Evolutionary conservation across 2,113 vertebrate species (phyloP).

Genomic region (Silurus meridionalis): DNA sequence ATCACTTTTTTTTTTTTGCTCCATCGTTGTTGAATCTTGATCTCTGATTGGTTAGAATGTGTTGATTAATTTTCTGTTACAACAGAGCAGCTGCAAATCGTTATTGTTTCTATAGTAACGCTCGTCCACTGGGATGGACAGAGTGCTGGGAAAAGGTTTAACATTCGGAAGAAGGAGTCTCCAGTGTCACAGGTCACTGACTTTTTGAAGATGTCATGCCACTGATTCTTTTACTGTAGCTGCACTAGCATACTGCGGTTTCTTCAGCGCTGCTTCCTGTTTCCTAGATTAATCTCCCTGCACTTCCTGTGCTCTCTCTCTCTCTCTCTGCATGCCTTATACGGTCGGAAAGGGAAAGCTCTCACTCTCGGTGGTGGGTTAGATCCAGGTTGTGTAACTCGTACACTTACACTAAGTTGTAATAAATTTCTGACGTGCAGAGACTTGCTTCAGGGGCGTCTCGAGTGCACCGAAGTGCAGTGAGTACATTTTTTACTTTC

Average conservation of each 20-base stretch:
- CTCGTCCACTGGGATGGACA: not conserved
- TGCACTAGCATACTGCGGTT: not conserved
- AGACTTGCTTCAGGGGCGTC: not conserved
- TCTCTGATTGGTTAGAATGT: not conserved
- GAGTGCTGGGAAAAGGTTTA: not conserved
- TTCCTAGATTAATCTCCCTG: not conserved
- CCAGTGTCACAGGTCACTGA: not conserved
- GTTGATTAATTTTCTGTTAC: not conserved
- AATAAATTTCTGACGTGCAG: not conserved
- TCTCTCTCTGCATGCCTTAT: not conserved
- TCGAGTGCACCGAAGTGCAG: not conserved
- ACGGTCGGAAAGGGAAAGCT: constrained; percentile 4
- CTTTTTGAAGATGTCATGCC: not conserved
- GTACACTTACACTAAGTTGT: not conserved
- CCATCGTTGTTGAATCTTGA: not conserved
- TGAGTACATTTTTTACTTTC: too few species aligned
- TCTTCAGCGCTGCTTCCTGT: not conserved
- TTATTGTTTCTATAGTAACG: not conserved
- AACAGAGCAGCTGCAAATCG: not conserved
- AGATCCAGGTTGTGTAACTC: constrained; percentile 12
- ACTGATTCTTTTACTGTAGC: not conserved
- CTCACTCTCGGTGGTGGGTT: not conserved
- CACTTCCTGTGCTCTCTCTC: not conserved
- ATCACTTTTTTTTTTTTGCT: not conserved
- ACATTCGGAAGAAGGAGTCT: not conserved